A percentile compares a stretch with the other conserved stretches of the same genome.
phyloP scores from a whole-genome alignment of 2,797 vertebrate species.

The Falco berigora region DNA sequence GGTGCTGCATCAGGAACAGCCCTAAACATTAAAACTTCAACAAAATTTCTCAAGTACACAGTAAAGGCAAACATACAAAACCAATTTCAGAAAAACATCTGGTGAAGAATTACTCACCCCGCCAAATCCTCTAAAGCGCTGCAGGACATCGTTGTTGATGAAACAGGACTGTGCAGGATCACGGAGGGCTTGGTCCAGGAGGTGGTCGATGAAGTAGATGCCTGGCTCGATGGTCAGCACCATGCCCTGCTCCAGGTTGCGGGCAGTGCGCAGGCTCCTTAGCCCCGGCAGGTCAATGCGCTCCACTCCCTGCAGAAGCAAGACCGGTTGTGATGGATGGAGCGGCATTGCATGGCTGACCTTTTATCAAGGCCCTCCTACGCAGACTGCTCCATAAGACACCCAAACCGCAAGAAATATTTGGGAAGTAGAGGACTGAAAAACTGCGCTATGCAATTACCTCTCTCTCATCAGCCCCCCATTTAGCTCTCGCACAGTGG shows the following conservation, averaged over 20 bases:
- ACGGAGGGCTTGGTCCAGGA: slow-evolving; percentile 86
- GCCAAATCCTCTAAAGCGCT: slow-evolving; percentile 84
- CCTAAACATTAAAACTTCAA: neutral
- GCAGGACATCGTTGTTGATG: slow-evolving; percentile 80
- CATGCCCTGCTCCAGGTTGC: slow-evolving; percentile 85
- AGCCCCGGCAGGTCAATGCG: slow-evolving; percentile 84
- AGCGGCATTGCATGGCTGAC: accelerated
- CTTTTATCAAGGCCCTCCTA: neutral
- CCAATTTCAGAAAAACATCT: accelerated
- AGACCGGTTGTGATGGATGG: neutral
- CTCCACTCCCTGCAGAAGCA: slow-evolving; percentile 77
- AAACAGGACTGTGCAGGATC: slow-evolving; percentile 81
- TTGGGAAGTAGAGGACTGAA: neutral
- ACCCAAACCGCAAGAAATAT: neutral
- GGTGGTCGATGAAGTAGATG: slow-evolving; percentile 94
- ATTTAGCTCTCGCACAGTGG: accelerated
- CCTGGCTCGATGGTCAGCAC: slow-evolving; percentile 94
- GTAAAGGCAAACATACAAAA: neutral
- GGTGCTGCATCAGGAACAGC: neutral
- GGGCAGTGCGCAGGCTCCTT: slow-evolving; percentile 84
- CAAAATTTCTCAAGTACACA: neutral
- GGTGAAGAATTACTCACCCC: slow-evolving; percentile 79
- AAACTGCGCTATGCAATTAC: neutral
- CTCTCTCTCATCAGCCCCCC: neutral
- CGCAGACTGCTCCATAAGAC: accelerated